A percentile compares a stretch with the other conserved stretches of the same genome.
These are phyloP conservation scores for Monoplex corrugatus DNA, from an alignment of 2,888 invertebrate species.

Conservation along the genomic window DNA sequence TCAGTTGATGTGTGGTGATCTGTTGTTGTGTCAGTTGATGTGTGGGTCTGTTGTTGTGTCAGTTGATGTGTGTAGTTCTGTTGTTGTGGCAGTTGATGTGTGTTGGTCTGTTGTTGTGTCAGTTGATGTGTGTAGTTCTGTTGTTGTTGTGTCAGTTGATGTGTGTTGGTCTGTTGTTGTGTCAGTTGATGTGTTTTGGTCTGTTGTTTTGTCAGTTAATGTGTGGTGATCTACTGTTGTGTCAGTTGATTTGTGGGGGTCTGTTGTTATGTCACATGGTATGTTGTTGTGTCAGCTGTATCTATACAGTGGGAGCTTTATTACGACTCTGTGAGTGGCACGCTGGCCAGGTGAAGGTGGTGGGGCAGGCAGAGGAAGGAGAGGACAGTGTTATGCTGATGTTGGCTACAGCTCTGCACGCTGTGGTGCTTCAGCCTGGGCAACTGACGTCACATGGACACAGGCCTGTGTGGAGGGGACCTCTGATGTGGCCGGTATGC, in stretches of 20 bases:
- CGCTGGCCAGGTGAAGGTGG: slow-evolving; percentile 61
- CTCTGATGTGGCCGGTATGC: slow-evolving; percentile 24
- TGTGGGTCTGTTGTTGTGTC: too few species aligned
- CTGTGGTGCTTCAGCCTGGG: background rate
- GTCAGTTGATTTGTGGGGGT: background rate
- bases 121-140: background rate
- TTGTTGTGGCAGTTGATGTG: slow-evolving; percentile 32
- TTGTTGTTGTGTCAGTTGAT: background rate
- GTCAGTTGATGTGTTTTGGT: background rate
- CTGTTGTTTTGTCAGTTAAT: background rate
- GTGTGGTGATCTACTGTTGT: background rate
- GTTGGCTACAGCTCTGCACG: slow-evolving; percentile 5
- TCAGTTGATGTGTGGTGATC: too few species aligned
- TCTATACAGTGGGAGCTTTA: slow-evolving; percentile 62
- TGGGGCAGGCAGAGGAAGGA: slow-evolving; percentile 37
- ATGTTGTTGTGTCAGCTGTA: slow-evolving; percentile 37
- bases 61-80: too few species aligned
- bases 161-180: background rate
- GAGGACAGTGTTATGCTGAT: background rate
- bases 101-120: background rate
- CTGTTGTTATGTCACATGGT: background rate
- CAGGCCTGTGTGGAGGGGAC: slow-evolving; percentile 20
- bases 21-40: too few species aligned
- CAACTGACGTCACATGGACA: background rate
- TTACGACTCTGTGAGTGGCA: slow-evolving; percentile 70